phyloP scores from a whole-genome alignment of 2,888 invertebrate species.

The Hyppa rectilinea region DNA sequence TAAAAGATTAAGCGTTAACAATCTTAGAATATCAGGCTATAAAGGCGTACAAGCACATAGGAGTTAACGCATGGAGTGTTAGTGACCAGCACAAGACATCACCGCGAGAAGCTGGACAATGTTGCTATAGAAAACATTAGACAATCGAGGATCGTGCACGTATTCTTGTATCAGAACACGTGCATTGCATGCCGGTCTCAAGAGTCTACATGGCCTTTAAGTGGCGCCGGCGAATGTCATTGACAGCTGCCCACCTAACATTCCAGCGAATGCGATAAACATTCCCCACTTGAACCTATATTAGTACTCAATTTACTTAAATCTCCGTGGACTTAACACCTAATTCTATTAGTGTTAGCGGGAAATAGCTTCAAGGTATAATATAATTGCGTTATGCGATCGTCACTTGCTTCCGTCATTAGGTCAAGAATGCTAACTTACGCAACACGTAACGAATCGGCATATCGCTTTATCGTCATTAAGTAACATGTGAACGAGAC shows the following conservation, averaged over 20 bases:
- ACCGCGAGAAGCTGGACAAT: neutral
- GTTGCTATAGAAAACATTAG: neutral
- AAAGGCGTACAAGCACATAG: neutral
- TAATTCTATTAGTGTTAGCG: conserved; percentile 36
- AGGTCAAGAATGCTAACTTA: conserved; percentile 44
- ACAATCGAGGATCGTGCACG: too few relatives aligned
- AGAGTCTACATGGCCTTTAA: conserved; percentile 1
- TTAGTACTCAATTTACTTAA: conserved; percentile 26
- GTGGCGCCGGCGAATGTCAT: neutral
- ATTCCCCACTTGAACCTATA: conserved; percentile 35
- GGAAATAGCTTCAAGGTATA: conserved; percentile 48
- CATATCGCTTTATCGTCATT: conserved; percentile 48
- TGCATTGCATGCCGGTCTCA: neutral
- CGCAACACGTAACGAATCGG: conserved; percentile 45
- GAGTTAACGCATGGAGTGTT: neutral
- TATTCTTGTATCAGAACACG: neutral
- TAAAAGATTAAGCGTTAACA: neutral
- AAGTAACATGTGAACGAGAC: conserved; percentile 62
- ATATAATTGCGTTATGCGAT: conserved; percentile 15
- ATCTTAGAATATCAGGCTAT: neutral
- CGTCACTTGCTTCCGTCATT: conserved; percentile 50
- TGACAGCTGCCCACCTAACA: neutral
- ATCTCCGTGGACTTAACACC: conserved; percentile 6
- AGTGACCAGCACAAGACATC: neutral
- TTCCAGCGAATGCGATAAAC: neutral